Evolutionary conservation across 2,888 invertebrate genomes (phyloP).

Genomic region (Anthophora plumipes): DNA sequence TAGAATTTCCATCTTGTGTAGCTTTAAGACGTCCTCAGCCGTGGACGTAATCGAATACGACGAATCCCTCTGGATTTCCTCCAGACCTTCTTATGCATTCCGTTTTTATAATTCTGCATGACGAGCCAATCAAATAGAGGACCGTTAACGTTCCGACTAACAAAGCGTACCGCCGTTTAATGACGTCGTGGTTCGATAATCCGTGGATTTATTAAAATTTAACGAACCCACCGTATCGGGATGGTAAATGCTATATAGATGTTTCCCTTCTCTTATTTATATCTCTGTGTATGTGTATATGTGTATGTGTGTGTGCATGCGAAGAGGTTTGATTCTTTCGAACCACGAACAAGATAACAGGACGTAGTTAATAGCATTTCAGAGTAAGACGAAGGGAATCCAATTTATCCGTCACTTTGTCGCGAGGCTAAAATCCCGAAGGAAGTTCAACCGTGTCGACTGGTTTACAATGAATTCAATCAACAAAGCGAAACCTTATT

Average conservation of each 20-base stretch:
- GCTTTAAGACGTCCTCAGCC: not conserved
- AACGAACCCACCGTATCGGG: conserved; percentile 7
- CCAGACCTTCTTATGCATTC: not conserved
- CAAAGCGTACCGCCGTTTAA: conserved; percentile 23
- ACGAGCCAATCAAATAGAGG: conserved; percentile 8
- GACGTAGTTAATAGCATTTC: conserved; percentile 43
- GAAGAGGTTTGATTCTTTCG: not conserved
- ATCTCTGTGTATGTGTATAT: not conserved
- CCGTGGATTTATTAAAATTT: conserved; percentile 17
- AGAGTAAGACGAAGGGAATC: conserved; percentile 40
- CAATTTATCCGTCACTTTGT: conserved; percentile 59
- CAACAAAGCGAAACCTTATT: conserved; percentile 60
- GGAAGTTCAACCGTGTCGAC: conserved; percentile 55
- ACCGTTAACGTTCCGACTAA: not conserved
- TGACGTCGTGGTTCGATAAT: conserved; percentile 9
- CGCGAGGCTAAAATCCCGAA: conserved; percentile 59
- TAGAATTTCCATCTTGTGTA: conserved; percentile 4
- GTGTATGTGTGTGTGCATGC: too few species aligned
- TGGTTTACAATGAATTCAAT: conserved; percentile 53
- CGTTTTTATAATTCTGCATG: not conserved
- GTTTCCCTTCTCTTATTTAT: not conserved
- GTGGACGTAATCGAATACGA: not conserved
- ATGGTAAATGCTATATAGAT: not conserved
- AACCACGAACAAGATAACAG: conserved; percentile 5
- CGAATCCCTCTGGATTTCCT: not conserved